These are phyloP conservation scores for Hartigia nigra DNA, from an alignment of 2,888 invertebrate genomes.

Conservation along the genomic window DNA sequence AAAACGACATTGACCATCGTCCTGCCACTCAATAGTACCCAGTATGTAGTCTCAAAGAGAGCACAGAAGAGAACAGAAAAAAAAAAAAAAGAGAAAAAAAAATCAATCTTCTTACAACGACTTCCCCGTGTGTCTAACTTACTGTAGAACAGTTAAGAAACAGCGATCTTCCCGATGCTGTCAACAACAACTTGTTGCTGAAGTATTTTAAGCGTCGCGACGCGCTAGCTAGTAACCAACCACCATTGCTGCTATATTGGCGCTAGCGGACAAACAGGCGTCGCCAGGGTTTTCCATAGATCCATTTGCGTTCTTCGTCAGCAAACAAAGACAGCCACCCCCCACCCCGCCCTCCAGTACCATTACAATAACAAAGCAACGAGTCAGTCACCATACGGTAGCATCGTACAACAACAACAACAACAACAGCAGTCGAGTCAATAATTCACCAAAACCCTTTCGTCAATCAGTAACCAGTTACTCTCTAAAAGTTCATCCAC, in stretches of 20 bases:
- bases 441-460: not conserved
- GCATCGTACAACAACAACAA: not conserved
- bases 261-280: not conserved
- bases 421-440: not conserved
- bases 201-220: conserved; percentile 4
- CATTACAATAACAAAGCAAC: not conserved
- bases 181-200: conserved; percentile 10
- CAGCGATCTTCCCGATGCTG: not conserved
- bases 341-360: no score
- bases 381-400: not conserved
- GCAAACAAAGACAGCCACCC: not conserved
- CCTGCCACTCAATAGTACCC: not conserved
- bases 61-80: no score
- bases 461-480: not conserved
- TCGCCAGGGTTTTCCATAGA: not conserved
- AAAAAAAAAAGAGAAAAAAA: not conserved
- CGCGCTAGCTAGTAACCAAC: not conserved
- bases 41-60: no score
- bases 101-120: not conserved
- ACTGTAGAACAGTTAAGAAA: not conserved
- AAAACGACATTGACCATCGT: not conserved
- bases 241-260: not conserved
- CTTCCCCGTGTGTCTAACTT: not conserved
- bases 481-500: not conserved
- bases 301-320: not conserved